Evolutionary conservation across 2,888 invertebrate species (phyloP).

Genomic region (Rotaria macrura): DNA sequence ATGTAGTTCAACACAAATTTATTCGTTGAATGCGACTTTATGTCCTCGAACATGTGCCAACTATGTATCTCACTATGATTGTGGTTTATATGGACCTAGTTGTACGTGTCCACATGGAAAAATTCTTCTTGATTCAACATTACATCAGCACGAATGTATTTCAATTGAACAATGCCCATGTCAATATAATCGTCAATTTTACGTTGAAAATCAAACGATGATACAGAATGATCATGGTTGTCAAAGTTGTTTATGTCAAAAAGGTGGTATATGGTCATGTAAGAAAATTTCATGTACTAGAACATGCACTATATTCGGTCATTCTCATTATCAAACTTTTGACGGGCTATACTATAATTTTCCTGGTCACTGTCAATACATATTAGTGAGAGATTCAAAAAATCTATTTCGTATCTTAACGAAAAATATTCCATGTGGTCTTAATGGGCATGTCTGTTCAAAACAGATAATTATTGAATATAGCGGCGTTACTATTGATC

Average conservation of each 20-base stretch:
- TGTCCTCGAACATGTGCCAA: constrained; percentile 69
- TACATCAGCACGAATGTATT: constrained; percentile 56
- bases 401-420: constrained; percentile 60
- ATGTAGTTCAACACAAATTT: constrained; percentile 65
- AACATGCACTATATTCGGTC: constrained; percentile 42
- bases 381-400: constrained; percentile 56
- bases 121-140: constrained; percentile 59
- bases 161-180: constrained; percentile 67
- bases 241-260: no score
- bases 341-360: constrained; percentile 71
- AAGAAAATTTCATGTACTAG: constrained; percentile 53
- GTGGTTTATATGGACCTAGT: constrained; percentile 61
- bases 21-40: constrained; percentile 52
- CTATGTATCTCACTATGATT: constrained; percentile 40
- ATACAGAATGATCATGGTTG: constrained; percentile 75
- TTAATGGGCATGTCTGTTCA: constrained; percentile 71
- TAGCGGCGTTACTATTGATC: no score
- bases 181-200: constrained; percentile 74
- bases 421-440: constrained; percentile 71
- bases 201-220: constrained; percentile 64
- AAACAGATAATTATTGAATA: constrained; percentile 50
- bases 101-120: constrained; percentile 75
- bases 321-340: constrained; percentile 75
- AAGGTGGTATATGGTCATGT: constrained; percentile 68
- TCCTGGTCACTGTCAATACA: constrained; percentile 74